These are phyloP conservation scores for Crocodylus rhombifer DNA, from an alignment of 2,797 vertebrate species.

Conservation along the genomic window DNA sequence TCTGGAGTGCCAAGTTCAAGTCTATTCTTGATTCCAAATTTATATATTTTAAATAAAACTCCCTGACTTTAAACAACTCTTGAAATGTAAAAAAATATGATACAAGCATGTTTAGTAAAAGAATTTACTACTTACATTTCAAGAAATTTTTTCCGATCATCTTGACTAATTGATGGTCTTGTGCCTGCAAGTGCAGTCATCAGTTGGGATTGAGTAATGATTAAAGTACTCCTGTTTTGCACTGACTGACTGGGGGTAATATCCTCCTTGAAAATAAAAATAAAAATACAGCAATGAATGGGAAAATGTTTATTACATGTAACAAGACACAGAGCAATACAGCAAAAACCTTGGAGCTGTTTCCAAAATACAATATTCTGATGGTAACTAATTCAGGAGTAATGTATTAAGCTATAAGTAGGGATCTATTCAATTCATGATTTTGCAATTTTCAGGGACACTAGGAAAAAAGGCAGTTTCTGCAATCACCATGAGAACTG, in stretches of 20 bases:
- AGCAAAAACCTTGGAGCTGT: neutral
- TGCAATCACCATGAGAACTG: too few relatives aligned
- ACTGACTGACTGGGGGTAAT: constrained; percentile 70
- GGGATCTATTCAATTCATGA: too few relatives aligned
- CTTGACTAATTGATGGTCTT: constrained; percentile 89
- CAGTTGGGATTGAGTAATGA: constrained; percentile 86
- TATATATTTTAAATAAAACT: neutral
- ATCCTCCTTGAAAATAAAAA: constrained; percentile 82
- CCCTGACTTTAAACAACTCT: neutral
- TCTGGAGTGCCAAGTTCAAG: too few relatives aligned
- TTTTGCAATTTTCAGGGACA: too few relatives aligned
- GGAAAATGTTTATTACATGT: constrained; percentile 6
- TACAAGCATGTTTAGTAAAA: neutral
- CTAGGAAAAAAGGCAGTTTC: too few relatives aligned
- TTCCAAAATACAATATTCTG: neutral
- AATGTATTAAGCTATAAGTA: neutral
- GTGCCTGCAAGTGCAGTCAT: constrained; percentile 85
- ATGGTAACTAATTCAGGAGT: neutral
- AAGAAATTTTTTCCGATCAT: constrained; percentile 90
- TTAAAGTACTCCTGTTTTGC: constrained; percentile 78
- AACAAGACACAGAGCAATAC: neutral
- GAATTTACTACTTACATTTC: constrained; percentile 87
- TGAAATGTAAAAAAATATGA: neutral
- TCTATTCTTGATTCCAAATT: neutral
- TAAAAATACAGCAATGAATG: constrained; percentile 18